These are phyloP conservation scores for Drosophila kurseongensis DNA, from an alignment of 1,140 invertebrate species.

Conservation along the genomic window DNA sequence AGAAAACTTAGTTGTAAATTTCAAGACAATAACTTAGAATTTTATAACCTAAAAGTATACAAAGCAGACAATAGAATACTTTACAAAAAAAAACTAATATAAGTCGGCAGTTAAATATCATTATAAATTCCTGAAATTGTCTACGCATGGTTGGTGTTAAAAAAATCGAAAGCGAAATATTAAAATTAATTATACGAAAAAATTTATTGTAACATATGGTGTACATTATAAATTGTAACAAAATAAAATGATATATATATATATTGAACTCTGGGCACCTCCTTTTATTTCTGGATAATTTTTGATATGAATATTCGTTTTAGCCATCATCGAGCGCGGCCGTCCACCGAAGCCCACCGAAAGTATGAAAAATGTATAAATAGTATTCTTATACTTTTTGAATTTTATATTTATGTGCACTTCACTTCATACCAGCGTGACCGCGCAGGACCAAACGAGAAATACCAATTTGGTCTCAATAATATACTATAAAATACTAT, in stretches of 20 bases:
- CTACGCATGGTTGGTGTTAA: slow-evolving; percentile 73
- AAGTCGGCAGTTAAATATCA: not conserved
- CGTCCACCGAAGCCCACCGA: too few species aligned
- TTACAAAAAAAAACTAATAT: slow-evolving; percentile 5
- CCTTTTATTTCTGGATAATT: not conserved
- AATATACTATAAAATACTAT: too few species aligned
- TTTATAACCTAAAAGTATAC: slow-evolving; percentile 21
- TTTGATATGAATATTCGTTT: too few species aligned
- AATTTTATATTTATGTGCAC: too few species aligned
- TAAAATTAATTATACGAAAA: slow-evolving; percentile 21
- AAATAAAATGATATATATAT: slow-evolving; percentile 31
- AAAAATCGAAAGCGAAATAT: slow-evolving; percentile 25
- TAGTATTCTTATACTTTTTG: too few species aligned
- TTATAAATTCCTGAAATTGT: slow-evolving; percentile 36
- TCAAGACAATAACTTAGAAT: slow-evolving; percentile 56
- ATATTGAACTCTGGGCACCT: not conserved
- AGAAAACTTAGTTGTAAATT: slow-evolving; percentile 44
- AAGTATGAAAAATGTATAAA: too few species aligned
- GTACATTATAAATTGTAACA: slow-evolving; percentile 47
- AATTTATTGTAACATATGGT: slow-evolving; percentile 55
- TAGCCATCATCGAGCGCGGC: too few species aligned
- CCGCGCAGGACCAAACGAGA: too few species aligned
- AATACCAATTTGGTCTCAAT: too few species aligned
- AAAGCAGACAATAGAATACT: slow-evolving; percentile 13
- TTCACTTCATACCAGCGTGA: too few species aligned